Evolutionary conservation across 2,797 vertebrate species (phyloP).

Genomic region (Chaetophractus vellerosus): DNA sequence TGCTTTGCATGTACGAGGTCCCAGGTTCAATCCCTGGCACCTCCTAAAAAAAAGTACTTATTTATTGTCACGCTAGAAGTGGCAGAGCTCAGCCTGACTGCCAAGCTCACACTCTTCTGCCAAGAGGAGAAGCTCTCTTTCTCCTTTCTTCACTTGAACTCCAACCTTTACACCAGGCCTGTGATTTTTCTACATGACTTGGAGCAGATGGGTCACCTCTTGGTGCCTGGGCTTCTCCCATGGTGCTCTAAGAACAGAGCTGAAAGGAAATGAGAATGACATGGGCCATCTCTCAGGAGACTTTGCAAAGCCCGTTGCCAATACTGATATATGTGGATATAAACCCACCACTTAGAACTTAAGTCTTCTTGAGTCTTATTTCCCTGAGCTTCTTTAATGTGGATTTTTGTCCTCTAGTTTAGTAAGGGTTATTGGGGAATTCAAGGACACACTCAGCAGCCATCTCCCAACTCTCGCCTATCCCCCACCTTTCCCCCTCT

Average conservation of each 20-base stretch:
- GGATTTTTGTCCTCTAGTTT: neutral
- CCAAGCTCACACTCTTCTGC: neutral
- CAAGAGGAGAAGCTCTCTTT: neutral
- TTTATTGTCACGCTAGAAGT: neutral
- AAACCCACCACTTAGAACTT: neutral
- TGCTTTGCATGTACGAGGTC: no score
- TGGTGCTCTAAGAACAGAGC: neutral
- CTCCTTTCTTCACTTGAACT: neutral
- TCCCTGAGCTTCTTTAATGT: neutral
- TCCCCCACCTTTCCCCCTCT: no score
- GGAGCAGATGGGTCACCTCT: neutral
- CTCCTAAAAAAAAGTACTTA: no score
- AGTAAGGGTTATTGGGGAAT: no score
- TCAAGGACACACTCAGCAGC: no score
- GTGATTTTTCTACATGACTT: neutral
- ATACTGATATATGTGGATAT: neutral
- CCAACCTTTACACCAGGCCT: neutral
- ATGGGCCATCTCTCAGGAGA: neutral
- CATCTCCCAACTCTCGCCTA: no score
- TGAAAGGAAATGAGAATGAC: neutral
- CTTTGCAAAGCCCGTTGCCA: neutral
- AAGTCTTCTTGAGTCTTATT: neutral
- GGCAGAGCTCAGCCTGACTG: neutral
- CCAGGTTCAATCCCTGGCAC: no score
- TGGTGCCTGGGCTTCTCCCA: neutral